A percentile compares a stretch with the other conserved stretches of the same genome.
Conservation (phyloP, 2,113 vertebrate genomes). For the Mus pahari region DNA sequence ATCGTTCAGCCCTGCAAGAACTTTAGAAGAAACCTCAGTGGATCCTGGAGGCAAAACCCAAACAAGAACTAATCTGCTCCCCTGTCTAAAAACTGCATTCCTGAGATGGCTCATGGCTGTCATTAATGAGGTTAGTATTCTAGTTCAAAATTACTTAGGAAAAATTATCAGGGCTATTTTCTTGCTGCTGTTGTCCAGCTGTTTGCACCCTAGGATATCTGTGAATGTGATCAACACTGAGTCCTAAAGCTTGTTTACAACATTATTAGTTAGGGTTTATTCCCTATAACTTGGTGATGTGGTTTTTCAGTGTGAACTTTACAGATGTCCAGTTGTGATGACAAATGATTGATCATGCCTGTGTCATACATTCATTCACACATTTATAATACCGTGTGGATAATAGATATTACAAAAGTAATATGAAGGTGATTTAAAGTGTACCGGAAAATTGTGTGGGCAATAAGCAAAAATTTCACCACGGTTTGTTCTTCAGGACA, state of each 20-base stretch:
- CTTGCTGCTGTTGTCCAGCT: not conserved
- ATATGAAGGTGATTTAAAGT: not conserved
- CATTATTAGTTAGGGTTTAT: too few species aligned
- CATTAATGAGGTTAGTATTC: not conserved
- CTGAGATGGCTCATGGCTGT: not conserved
- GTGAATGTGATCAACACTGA: not conserved
- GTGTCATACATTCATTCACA: not conserved
- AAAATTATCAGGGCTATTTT: not conserved
- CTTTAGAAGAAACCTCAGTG: not conserved
- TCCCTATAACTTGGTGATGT: not conserved
- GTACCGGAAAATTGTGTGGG: not conserved
- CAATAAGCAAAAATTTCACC: not conserved
- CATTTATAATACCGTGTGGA: not conserved
- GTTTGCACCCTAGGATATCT: not conserved
- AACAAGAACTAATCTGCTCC: not conserved
- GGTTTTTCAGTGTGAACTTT: not conserved
- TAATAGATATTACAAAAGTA: not conserved
- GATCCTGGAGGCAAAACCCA: not conserved
- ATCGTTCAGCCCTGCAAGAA: not conserved
- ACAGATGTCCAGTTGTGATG: not conserved
- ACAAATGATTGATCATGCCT: not conserved
- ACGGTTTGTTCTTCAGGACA: not conserved
- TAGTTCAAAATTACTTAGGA: not conserved
- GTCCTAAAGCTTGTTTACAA: not conserved
- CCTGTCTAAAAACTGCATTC: not conserved